Conservation (phyloP, 2,888 invertebrate genomes). For the Drosophila kuntzei region DNA sequence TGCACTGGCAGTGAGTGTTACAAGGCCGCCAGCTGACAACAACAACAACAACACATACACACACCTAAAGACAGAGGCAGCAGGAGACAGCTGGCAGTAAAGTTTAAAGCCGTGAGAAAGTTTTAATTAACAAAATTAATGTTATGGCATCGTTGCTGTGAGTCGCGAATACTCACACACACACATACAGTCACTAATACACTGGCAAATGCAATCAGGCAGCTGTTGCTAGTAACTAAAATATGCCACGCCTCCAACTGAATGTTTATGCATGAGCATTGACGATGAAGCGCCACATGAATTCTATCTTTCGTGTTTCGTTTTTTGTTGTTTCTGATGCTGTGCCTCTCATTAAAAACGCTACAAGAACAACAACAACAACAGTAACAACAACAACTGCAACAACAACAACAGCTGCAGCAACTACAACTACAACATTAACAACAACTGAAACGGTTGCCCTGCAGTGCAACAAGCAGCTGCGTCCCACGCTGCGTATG, state of each 20-base stretch:
- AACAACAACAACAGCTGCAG: slow-evolving; percentile 29
- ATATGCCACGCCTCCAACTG: slow-evolving; percentile 42
- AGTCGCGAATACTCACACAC: slow-evolving; percentile 19
- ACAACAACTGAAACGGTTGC: slow-evolving; percentile 30
- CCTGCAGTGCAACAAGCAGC: slow-evolving; percentile 24
- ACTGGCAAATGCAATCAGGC: slow-evolving; percentile 44
- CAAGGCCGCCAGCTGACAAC: slow-evolving; percentile 76
- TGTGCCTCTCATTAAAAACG: slow-evolving; percentile 58
- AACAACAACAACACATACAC: background rate
- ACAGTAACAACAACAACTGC: background rate
- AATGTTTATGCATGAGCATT: slow-evolving; percentile 76
- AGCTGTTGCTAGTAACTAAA: slow-evolving; percentile 38
- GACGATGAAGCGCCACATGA: slow-evolving; percentile 27
- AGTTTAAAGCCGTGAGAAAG: slow-evolving; percentile 76
- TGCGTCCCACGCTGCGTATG: slow-evolving; percentile 66
- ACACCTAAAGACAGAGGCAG: background rate
- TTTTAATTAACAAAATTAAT: slow-evolving; percentile 82
- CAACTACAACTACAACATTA: slow-evolving; percentile 25
- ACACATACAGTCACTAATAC: slow-evolving; percentile 6
- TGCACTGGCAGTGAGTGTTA: slow-evolving; percentile 45
- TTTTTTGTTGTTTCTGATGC: slow-evolving; percentile 22
- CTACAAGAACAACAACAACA: slow-evolving; percentile 14
- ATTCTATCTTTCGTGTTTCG: slow-evolving; percentile 10
- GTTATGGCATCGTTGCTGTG: slow-evolving; percentile 63
- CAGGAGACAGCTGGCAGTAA: slow-evolving; percentile 49